Evolutionary conservation across 2,113 vertebrate genomes (phyloP), one percentile per base, ranked within the genome.

Genomic region (Astur gentilis): DNA sequence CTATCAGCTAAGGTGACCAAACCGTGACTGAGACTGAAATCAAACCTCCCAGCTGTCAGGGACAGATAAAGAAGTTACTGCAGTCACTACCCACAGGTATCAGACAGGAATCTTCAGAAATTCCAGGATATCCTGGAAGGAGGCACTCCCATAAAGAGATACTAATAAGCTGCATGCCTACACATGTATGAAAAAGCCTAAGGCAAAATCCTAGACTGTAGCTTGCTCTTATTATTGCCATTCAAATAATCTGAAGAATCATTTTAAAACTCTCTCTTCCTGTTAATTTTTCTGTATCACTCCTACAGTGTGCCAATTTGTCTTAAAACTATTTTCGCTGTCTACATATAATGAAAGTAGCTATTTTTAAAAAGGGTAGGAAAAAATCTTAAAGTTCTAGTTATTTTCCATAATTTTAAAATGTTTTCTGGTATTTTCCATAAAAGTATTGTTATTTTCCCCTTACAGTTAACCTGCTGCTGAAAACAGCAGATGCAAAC

Each of bases 1-100:
- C 67, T 73, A 71, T 71, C 79, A 55, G 60, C 80, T 75, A 77
- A 95, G 79, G 89, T 86, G 88, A 95, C 62, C 54, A 88, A 92
- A 38, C 45, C 70, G 16, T 7, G 67, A 18, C 83, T 42, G 80
- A 77, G 76, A 70, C 1, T 16, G 61, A 93, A 96, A 95, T 83
- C n/a, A 87, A 84, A 82, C 62, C 73, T 72, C 57, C 64, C 81
- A 84, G 80, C 87, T 95, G 91, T 20, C 91, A 95, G 69, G 8
- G 52, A 89, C 69, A 84, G 95, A 96, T 95, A 93, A 89, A 81
- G 67, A 36, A 75, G 54, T 52, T 72, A 57, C 58, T 49, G 54
- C 13, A 83, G 22, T 34, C 71, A 54, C 54, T 25, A 87, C 38
- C 58, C 40, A 70, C 52, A 85, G 81, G 52, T 82, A 85, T 76